Base-by-base conservation (phyloP, 2,797 vertebrate genomes). In the Catamblyrhynchus diadema region DNA sequence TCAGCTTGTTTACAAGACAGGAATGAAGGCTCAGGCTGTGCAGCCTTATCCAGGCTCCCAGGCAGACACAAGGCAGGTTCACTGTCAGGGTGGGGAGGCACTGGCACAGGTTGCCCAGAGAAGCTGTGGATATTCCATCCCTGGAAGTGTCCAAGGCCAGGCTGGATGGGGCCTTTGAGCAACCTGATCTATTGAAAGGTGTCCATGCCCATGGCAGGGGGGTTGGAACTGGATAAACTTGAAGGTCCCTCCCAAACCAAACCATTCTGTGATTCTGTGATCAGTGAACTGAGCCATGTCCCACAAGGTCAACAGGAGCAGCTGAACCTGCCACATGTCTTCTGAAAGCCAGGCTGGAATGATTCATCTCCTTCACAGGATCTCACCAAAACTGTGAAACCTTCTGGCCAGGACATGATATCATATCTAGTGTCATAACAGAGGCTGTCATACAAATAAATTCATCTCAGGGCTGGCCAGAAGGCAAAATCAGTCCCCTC, bases 261-360 rank as follows among this genome's bases (percentile, higher is more conserved):
- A 32, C 3, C 41, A 24, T 28, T 78, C 51, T 8, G 1, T 37
- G 37, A 33, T 44, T 82, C 10, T 45, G 0, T 53, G 25, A 18
- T 21, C 24, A 59, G 10, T 35, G 48, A 71, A 35, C 20, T 12
- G 25, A 61, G 23, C 7, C n/a, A 14, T 0, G 0, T 37, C 3
- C 0, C 27, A 57, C 32, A 39, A 62, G 8, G 16, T 42, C 30
- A 77, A 9, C 25, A 61, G 47, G 5, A 83, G 62, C 35, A 53
- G 42, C n/a, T 33, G 28, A 62, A 91, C 42, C 7, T 32, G 18
- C 12, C 24, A 42, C 11, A 2, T 41, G 6, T 33, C 17, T 57
- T 35, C 65, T 41, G 57, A 78, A 71, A 90, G 14, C 13, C 42
- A 71, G 18, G 28, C 72, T 91, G 25, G 47, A 67, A 60, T 22